phyloP scores from a whole-genome alignment of 2,113 vertebrate genomes.

The Tenrec ecaudatus region DNA sequence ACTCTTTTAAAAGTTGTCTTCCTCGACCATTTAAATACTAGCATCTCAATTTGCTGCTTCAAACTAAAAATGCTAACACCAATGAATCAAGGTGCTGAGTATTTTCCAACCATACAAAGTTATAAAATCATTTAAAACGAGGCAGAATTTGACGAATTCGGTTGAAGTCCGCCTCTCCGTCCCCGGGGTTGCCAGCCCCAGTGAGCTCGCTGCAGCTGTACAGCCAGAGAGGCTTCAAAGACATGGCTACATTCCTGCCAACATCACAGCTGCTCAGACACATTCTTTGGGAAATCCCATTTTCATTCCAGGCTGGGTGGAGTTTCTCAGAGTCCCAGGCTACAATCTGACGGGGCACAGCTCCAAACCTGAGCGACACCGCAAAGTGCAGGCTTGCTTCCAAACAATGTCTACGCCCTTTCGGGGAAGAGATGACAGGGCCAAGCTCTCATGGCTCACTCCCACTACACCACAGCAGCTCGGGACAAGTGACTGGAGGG shows the following conservation, averaged over 20 bases:
- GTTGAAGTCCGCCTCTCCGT: neutral
- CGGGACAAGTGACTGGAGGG: neutral
- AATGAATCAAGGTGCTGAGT: neutral
- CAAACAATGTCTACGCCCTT: slow-evolving; percentile 37
- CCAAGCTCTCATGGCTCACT: slow-evolving; percentile 17
- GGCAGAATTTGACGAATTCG: neutral
- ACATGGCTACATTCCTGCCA: neutral
- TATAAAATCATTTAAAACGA: neutral
- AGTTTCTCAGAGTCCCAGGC: neutral
- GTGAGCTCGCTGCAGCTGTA: neutral
- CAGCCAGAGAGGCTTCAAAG: neutral
- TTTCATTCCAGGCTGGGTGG: slow-evolving; percentile 33
- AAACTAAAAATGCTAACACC: slow-evolving; percentile 1
- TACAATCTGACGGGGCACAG: slow-evolving; percentile 11
- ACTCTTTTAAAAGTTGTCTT: slow-evolving; percentile 45
- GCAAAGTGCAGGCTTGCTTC: slow-evolving; percentile 43
- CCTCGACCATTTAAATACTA: slow-evolving; percentile 40
- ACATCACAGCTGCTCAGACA: slow-evolving; percentile 11
- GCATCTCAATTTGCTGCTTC: slow-evolving; percentile 41
- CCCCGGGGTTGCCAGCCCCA: neutral
- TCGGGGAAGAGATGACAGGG: neutral
- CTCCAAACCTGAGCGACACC: slow-evolving; percentile 8
- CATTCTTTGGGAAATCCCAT: neutral
- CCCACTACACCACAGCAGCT: neutral
- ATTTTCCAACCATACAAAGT: slow-evolving; percentile 2